Evolutionary conservation across 2,888 invertebrate species (phyloP).

Genomic region (Nemotelus nigrinus): DNA sequence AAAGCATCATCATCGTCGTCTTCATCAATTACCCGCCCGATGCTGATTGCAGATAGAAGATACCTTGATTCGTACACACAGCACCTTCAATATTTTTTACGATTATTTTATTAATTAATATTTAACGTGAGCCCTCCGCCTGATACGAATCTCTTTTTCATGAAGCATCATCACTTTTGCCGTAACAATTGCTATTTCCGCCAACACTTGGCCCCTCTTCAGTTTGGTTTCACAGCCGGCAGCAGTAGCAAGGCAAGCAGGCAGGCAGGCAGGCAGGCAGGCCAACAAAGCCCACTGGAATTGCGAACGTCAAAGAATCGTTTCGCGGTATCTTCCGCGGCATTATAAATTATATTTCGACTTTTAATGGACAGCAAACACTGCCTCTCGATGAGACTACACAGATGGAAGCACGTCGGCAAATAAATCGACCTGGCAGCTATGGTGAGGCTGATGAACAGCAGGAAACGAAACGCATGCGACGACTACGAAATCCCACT

Average conservation of each 20-base stretch:
- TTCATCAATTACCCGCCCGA: background rate
- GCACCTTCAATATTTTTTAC: background rate
- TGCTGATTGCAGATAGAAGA: background rate
- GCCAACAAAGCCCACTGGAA: too few species aligned
- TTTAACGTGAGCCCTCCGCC: slow-evolving; percentile 35
- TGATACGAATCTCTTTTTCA: slow-evolving; percentile 22
- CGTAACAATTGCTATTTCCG: background rate
- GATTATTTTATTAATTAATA: slow-evolving; percentile 39
- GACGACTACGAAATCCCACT: slow-evolving; percentile 1
- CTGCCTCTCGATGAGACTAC: background rate
- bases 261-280: background rate
- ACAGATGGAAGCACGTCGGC: background rate
- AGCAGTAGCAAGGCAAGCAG: background rate
- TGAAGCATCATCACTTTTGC: slow-evolving; percentile 7
- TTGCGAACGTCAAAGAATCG: background rate
- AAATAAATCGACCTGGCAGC: background rate
- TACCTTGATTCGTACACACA: background rate
- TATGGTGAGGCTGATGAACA: background rate
- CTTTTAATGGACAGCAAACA: slow-evolving; percentile 35
- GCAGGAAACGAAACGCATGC: background rate
- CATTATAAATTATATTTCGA: slow-evolving; percentile 38
- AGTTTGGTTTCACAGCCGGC: background rate
- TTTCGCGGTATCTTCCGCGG: slow-evolving; percentile 10
- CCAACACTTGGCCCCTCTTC: background rate
- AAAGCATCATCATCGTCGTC: background rate